These are phyloP conservation scores for Pseudomyrmex sp. DNA, from an alignment of 1,140 invertebrate species.

Conservation along the genomic window DNA sequence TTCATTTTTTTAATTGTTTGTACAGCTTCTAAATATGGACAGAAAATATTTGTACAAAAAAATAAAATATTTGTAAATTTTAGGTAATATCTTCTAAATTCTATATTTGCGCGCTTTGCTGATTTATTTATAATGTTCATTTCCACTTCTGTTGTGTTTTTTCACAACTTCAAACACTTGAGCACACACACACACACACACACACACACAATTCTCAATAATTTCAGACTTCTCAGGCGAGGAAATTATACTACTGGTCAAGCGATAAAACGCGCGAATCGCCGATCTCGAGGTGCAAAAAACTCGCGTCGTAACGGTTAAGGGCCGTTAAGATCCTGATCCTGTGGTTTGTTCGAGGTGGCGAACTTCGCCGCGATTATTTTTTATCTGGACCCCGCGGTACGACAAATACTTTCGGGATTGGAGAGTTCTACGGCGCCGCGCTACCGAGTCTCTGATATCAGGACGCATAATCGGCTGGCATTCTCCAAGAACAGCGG, in stretches of 20 bases:
- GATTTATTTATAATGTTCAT: not conserved
- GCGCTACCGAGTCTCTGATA: slow-evolving; percentile 66
- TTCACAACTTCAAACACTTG: not conserved
- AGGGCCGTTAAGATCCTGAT: slow-evolving; percentile 52
- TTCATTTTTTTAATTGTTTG: no score
- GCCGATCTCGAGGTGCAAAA: slow-evolving; percentile 39
- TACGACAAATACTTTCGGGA: slow-evolving; percentile 58
- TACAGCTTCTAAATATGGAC: not conserved
- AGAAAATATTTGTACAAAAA: no score
- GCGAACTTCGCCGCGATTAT: slow-evolving; percentile 58
- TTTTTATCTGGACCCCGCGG: slow-evolving; percentile 47
- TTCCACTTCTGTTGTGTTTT: not conserved
- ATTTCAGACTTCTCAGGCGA: slow-evolving; percentile 13
- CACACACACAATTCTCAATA: not conserved
- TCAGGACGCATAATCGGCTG: slow-evolving; percentile 78
- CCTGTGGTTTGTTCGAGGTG: slow-evolving; percentile 32
- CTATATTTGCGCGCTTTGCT: not conserved
- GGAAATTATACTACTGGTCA: slow-evolving; percentile 37
- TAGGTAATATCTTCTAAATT: not conserved
- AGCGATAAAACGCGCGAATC: slow-evolving; percentile 32
- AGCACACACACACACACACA: no score
- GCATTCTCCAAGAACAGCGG: slow-evolving; percentile 73
- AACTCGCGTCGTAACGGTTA: slow-evolving; percentile 60
- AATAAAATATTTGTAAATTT: not conserved
- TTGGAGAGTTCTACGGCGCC: slow-evolving; percentile 34